These are phyloP conservation scores for Ciconia stormi DNA, from an alignment of 2,113 vertebrate genomes.

Conservation along the genomic window DNA sequence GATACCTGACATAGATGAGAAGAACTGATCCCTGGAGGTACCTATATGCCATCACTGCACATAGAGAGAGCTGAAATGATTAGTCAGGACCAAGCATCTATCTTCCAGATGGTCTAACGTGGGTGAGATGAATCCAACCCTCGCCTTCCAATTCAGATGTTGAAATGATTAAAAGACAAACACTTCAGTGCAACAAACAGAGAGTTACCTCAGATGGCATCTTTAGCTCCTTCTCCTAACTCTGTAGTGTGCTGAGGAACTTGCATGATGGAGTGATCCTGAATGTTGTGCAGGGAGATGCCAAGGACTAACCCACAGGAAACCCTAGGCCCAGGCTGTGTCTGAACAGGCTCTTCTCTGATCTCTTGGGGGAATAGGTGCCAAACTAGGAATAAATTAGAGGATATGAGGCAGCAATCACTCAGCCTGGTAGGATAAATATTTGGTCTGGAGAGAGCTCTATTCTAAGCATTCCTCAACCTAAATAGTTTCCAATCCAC, in stretches of 20 bases:
- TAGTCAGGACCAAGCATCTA: not conserved
- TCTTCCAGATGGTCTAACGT: not conserved
- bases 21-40: not conserved
- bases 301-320: not conserved
- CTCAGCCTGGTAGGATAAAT: not conserved
- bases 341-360: not conserved
- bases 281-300: not conserved
- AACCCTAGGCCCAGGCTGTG: not conserved
- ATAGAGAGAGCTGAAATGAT: not conserved
- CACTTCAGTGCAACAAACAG: not conserved
- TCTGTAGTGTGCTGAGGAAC: not conserved
- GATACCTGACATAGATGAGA: not conserved
- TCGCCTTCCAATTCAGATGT: not conserved
- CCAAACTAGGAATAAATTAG: not conserved
- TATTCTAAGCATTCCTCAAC: not conserved
- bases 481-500: not conserved
- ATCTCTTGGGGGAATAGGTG: not conserved
- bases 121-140: not conserved
- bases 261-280: not conserved
- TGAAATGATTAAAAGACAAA: slow-evolving; percentile 1
- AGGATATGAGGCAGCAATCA: not conserved
- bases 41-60: not conserved
- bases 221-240: not conserved
- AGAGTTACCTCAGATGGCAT: not conserved
- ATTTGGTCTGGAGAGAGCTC: not conserved